A percentile compares a stretch with the other conserved stretches of the same genome.
phyloP scores from a whole-genome alignment of 2,888 invertebrate species.

The Ophion costatus region DNA sequence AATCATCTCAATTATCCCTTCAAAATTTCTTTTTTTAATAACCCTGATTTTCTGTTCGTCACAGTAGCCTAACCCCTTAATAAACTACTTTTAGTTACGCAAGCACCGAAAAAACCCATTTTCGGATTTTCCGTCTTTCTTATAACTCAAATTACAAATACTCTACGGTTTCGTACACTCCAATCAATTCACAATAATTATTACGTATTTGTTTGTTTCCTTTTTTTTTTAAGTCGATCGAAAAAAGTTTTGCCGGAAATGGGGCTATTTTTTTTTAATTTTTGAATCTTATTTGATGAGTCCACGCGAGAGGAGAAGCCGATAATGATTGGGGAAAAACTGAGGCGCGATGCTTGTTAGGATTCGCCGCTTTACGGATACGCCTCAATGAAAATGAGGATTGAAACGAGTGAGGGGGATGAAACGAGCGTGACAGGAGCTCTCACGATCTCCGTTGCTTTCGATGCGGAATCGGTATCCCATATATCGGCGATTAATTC shows the following conservation, averaged over 20 bases:
- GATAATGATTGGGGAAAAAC: conserved; percentile 69
- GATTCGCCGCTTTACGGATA: conserved; percentile 82
- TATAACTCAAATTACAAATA: too few relatives aligned
- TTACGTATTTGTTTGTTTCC: too few relatives aligned
- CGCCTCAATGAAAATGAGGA: conserved; percentile 83
- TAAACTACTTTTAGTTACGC: too few relatives aligned
- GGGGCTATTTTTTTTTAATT: background rate
- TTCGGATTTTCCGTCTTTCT: too few relatives aligned
- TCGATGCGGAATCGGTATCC: conserved; percentile 24
- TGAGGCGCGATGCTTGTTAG: conserved; percentile 58
- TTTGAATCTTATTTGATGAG: background rate
- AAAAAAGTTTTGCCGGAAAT: conserved; percentile 6
- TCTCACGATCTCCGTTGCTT: conserved; percentile 62
- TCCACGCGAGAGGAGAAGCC: conserved; percentile 34
- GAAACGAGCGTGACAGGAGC: conserved; percentile 46
- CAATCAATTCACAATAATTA: too few relatives aligned
- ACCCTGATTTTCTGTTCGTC: too few relatives aligned
- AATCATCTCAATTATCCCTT: too few relatives aligned
- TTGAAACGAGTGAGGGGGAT: conserved; percentile 26
- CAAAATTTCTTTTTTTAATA: too few relatives aligned
- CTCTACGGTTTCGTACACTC: too few relatives aligned
- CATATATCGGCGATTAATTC: conserved; percentile 57
- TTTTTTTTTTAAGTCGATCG: background rate
- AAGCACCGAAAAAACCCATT: too few relatives aligned
- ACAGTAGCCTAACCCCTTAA: too few relatives aligned